Conservation (phyloP, 2,113 vertebrate genomes). For the Corythornis madagascariensis region DNA sequence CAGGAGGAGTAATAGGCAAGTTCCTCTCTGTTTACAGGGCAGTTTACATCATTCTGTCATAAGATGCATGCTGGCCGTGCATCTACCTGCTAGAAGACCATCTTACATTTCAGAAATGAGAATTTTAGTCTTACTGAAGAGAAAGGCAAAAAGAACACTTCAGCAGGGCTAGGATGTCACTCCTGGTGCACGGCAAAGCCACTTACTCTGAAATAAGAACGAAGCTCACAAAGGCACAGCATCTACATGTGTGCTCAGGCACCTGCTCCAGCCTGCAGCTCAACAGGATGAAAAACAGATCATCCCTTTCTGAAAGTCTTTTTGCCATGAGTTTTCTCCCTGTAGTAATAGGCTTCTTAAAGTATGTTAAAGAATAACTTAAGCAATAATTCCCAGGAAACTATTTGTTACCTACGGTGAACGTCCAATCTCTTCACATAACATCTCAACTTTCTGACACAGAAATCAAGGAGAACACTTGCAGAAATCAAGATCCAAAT, state of each 20-base stretch:
- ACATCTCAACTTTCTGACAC: conserved; percentile 51
- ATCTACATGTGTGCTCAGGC: neutral
- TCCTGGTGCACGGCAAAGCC: neutral
- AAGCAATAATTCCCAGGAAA: conserved; percentile 37
- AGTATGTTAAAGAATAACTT: conserved; percentile 42
- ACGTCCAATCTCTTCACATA: neutral
- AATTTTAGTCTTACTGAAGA: neutral
- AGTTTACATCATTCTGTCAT: neutral
- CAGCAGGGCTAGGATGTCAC: neutral
- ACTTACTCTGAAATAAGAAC: neutral
- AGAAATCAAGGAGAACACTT: conserved; percentile 55
- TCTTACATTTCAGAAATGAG: neutral
- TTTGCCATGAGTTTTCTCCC: neutral
- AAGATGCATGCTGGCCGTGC: rapidly evolving
- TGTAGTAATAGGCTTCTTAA: neutral
- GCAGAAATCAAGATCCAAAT: conserved; percentile 59
- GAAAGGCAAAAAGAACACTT: neutral
- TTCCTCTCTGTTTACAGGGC: neutral
- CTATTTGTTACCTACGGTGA: conserved; percentile 25
- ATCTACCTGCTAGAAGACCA: neutral
- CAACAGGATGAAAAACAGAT: neutral
- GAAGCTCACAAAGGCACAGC: neutral
- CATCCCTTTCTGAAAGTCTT: neutral
- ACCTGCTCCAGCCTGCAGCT: neutral
- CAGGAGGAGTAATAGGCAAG: neutral